Base-by-base conservation (phyloP, 2,888 invertebrate species). In the Netelia virgata region DNA sequence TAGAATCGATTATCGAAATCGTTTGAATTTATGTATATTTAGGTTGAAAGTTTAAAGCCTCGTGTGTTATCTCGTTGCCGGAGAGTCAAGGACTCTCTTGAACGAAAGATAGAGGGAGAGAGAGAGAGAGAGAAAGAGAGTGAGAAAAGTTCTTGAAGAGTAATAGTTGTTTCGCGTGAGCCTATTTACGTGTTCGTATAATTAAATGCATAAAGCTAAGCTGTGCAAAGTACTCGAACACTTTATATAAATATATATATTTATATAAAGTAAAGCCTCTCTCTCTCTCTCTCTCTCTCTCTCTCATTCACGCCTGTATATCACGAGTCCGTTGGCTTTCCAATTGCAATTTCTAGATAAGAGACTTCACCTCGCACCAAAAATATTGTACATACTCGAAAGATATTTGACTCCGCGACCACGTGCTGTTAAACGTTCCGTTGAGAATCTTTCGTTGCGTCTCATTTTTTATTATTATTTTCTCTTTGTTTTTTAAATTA, bases 161-260 rank as follows among this genome's bases (percentile, higher is more conserved):
- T 84, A 82, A 84, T 84, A 68, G 78, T 57, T 66, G 50, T 78
- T 79, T 86, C 80, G 83, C 83, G 81, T 83, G 81, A 81, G 77
- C 61, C 69, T 69, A 80, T 83, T 81, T 83, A 77, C 80, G 81
- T 73, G 83, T 83, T 81, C 74, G 81, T 86, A 78, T 82, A 86
- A 86, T 86, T 86, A 81, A 83, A 83, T 86, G 73, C 81, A 83
- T 86, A 79, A 86, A 81, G 78, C 78, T 75, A 73, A 82, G 78
- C 84, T 74, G 36, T 28, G 55, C 78, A 53, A 74, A 74, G 81
- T 70, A 47, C 18, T 50, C 64, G 66, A 36, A 50, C 50, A 77
- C 14, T 6, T n/a, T n/a, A n/a, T 57, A 16, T 68, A 53, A 36
- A 16, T 28, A 41, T 43, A 47, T 47, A 11, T 14, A 47, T 47